These are phyloP conservation scores for Limanda limanda DNA, from an alignment of 2,113 vertebrate genomes.

Conservation along the genomic window DNA sequence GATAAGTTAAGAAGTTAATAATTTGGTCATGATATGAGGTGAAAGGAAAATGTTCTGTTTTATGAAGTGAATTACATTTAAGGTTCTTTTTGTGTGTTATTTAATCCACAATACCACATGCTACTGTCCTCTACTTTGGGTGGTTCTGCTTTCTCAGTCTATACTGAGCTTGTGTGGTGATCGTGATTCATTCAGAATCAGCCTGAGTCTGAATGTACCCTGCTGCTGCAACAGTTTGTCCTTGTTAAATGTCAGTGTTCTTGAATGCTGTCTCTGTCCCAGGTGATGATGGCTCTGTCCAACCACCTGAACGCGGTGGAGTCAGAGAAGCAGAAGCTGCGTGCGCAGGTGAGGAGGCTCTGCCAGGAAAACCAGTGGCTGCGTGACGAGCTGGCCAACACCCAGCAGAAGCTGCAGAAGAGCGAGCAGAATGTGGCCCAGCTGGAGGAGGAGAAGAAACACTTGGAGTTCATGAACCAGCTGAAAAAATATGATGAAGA, in stretches of 20 bases:
- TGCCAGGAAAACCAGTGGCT: slow-evolving; percentile 99
- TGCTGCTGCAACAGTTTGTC: neutral
- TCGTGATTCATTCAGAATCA: slow-evolving; percentile 59
- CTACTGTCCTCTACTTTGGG: neutral
- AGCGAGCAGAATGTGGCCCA: slow-evolving; percentile 97
- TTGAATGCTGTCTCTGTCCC: slow-evolving; percentile 19
- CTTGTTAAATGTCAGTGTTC: neutral
- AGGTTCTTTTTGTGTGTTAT: neutral
- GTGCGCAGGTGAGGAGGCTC: slow-evolving; percentile 94
- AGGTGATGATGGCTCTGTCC: slow-evolving; percentile 99
- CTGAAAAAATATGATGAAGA: slow-evolving; percentile 98
- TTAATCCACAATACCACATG: neutral
- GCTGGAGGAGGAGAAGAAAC: slow-evolving; percentile 98
- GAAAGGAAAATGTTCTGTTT: too few relatives aligned
- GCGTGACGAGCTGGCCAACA: slow-evolving; percentile 95
- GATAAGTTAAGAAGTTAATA: neutral
- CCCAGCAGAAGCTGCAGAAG: slow-evolving; percentile 97
- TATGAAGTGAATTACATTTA: neutral
- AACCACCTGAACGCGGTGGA: slow-evolving; percentile 96
- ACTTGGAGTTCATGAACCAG: slow-evolving; percentile 98
- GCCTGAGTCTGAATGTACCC: neutral
- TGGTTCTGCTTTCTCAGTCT: slow-evolving; percentile 57
- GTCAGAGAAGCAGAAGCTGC: slow-evolving; percentile 98
- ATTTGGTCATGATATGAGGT: neutral
- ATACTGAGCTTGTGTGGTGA: slow-evolving; percentile 56